These are phyloP conservation scores for Teleogryllus oceanicus DNA, from an alignment of 2,888 invertebrate species.

Conservation along the genomic window DNA sequence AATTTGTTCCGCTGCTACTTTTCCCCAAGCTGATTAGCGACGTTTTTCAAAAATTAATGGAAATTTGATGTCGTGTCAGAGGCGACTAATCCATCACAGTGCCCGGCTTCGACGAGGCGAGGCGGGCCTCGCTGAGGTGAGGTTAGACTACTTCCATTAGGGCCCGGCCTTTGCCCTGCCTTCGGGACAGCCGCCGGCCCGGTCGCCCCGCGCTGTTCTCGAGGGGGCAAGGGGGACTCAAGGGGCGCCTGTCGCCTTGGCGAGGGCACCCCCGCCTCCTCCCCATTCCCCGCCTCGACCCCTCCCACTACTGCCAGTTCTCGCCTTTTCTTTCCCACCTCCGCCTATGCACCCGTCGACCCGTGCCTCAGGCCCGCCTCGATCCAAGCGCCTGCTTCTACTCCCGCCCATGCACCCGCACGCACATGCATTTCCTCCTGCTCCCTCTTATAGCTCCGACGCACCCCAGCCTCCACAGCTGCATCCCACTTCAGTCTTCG, in stretches of 20 bases:
- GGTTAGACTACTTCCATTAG: conserved; percentile 9
- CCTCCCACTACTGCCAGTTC: too few species aligned
- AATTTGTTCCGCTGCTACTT: conserved; percentile 29
- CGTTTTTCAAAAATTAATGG: conserved; percentile 39
- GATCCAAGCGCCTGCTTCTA: too few species aligned
- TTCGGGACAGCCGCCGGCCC: not conserved
- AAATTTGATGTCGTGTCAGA: conserved; percentile 39
- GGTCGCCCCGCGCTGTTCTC: too few species aligned
- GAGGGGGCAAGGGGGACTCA: not conserved
- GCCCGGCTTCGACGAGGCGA: conserved; percentile 18
- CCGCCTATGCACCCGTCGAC: too few species aligned
- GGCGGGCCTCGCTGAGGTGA: not conserved
- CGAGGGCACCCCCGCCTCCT: not conserved
- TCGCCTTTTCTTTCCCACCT: too few species aligned
- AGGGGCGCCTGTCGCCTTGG: not conserved
- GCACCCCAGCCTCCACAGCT: too few species aligned
- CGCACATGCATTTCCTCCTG: too few species aligned
- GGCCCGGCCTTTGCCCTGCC: not conserved
- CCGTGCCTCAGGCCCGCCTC: too few species aligned
- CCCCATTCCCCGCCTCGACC: too few species aligned
- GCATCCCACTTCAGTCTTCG: not conserved
- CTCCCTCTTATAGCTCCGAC: too few species aligned
- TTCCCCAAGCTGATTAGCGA: conserved; percentile 37
- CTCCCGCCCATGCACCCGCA: too few species aligned
- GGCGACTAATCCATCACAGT: conserved; percentile 37